Evolutionary conservation across 2,888 invertebrate genomes (phyloP).

Genomic region (Operophtera brumata): DNA sequence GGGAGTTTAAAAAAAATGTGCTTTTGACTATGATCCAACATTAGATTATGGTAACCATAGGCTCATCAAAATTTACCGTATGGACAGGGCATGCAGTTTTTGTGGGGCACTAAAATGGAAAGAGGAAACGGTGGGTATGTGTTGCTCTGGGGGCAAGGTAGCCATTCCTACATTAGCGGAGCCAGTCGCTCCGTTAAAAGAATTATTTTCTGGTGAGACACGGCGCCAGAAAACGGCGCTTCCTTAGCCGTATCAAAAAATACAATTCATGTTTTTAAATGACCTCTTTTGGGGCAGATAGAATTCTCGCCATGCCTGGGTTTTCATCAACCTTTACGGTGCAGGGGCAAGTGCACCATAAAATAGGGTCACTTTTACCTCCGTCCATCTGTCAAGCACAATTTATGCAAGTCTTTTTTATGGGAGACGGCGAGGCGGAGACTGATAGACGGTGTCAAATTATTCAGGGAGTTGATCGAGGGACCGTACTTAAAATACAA

Average conservation of each 20-base stretch:
- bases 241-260: slow-evolving; percentile 38
- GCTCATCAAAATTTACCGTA: background rate
- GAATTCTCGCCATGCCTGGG: background rate
- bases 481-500: slow-evolving; percentile 38
- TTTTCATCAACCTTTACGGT: slow-evolving; percentile 19
- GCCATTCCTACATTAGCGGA: slow-evolving; percentile 46
- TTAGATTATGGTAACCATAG: background rate
- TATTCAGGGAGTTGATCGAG: slow-evolving; percentile 35
- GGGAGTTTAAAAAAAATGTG: background rate
- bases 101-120: slow-evolving; percentile 20
- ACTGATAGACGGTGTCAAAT: slow-evolving; percentile 32
- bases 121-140: slow-evolving; percentile 53
- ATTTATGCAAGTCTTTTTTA: slow-evolving; percentile 39
- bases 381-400: background rate
- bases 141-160: slow-evolving; percentile 55
- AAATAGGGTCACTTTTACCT: slow-evolving; percentile 6
- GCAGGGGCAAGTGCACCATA: slow-evolving; percentile 27
- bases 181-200: slow-evolving; percentile 50
- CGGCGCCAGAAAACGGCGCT: slow-evolving; percentile 39
- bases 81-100: background rate
- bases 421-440: slow-evolving; percentile 37
- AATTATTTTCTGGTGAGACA: slow-evolving; percentile 33
- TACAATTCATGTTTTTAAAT: slow-evolving; percentile 44
- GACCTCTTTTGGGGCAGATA: slow-evolving; percentile 43
- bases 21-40: background rate